Conservation (phyloP, 1,140 invertebrate species). For the Drosophila arawakana region DNA sequence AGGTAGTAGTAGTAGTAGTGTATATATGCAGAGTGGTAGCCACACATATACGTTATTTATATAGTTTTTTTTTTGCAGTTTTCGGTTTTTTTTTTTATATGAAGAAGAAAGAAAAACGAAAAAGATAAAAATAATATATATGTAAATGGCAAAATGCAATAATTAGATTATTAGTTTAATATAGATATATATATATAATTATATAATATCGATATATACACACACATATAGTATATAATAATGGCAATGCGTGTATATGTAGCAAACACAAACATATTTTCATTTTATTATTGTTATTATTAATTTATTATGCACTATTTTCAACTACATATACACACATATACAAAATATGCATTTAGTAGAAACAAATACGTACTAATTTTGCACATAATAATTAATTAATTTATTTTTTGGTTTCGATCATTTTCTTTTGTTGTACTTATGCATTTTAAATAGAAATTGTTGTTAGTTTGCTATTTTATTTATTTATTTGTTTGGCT, state of each 20-base stretch:
- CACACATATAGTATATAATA: slow-evolving; percentile 63
- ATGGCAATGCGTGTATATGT: slow-evolving; percentile 64
- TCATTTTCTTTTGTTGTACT: slow-evolving; percentile 54
- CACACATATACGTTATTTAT: slow-evolving; percentile 84
- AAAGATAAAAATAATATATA: slow-evolving; percentile 84
- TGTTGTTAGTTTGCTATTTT: slow-evolving; percentile 79
- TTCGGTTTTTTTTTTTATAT: slow-evolving; percentile 78
- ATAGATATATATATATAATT: slow-evolving; percentile 77
- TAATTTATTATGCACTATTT: slow-evolving; percentile 29
- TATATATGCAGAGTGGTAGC: slow-evolving; percentile 81
- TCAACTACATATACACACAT: slow-evolving; percentile 70
- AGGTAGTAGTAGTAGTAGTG: slow-evolving; percentile 76
- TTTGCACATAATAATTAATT: slow-evolving; percentile 63
- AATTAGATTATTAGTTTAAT: slow-evolving; percentile 84
- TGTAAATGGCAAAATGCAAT: slow-evolving; percentile 85
- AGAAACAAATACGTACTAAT: slow-evolving; percentile 81
- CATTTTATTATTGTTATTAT: slow-evolving; percentile 20
- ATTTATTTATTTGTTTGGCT: slow-evolving; percentile 79
- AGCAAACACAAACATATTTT: slow-evolving; percentile 18
- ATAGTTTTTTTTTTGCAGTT: slow-evolving; percentile 78
- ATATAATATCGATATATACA: slow-evolving; percentile 80
- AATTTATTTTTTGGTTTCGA: slow-evolving; percentile 46
- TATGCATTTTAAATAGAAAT: slow-evolving; percentile 78
- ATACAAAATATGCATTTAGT: slow-evolving; percentile 73
- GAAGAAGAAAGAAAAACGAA: slow-evolving; percentile 84